Evolutionary conservation across 2,113 vertebrate genomes (phyloP), one percentile per base, ranked within the genome.

Genomic region (Cyprinus carpio): DNA sequence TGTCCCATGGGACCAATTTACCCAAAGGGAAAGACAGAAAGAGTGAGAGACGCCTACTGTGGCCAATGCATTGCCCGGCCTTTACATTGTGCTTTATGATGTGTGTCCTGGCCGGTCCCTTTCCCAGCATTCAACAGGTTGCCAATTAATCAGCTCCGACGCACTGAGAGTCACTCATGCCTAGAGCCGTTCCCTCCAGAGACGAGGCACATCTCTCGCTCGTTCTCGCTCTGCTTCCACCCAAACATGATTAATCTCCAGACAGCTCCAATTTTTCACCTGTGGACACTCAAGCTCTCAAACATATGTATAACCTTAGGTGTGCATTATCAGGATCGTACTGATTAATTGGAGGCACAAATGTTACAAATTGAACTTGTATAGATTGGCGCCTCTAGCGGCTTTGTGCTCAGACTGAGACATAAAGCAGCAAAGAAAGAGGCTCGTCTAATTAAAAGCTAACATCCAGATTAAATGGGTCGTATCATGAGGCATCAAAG

Each of bases 131-230:
- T 84, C 82, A 87, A 79, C 85, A 86, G 40, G 37, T 51, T 88
- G 71, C 34, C 71, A 87, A 89, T 90, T 84, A 88, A 90, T 90
- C 86, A 75, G 31, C 51, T 54, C 56, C 83, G 74, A 91, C 82
- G 82, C 81, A 27, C 23, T 82, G 31, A 23, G 67, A 81, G 80
- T 87, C 56, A 43, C 77, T 84, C 78, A 40, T 65, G 71, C 76
- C 79, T 64, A 25, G 12, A 0, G 6, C 54, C 51, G 20, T 58
- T 80, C 62, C 27, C 85, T 64, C 72, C 51, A 82, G 76, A 81
- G 49, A 67, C 56, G 16, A 18, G 56, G 60, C 78, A 64, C 56
- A 37, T 64, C 77, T 64, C 74, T 65, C 40, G 49, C 58, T 31
- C 58, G 43, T 56, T 64, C 74, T 76, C 40, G 49, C 58, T 31